Percentiles rank a stretch among this genome's conserved stretches.
phyloP scores from a whole-genome alignment of 2,797 vertebrate species.

The Otus scops region DNA sequence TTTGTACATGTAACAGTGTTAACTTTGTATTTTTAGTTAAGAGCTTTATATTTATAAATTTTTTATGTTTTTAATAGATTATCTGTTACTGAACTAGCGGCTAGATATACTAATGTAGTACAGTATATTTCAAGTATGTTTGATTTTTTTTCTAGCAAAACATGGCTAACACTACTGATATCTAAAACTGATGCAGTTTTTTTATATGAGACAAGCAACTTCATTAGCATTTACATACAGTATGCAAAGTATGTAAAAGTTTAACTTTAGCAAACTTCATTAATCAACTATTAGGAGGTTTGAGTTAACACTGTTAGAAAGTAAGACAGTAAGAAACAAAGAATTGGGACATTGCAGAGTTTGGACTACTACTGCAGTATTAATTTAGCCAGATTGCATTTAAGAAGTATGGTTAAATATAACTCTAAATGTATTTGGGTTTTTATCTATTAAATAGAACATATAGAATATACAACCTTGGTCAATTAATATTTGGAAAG shows the following conservation, averaged over 20 bases:
- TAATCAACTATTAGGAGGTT: background rate
- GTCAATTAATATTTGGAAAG: background rate
- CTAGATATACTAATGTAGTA: background rate
- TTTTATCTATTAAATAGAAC: background rate
- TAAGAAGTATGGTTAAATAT: background rate
- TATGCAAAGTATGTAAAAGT: background rate
- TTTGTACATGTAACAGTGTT: background rate
- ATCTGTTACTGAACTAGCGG: background rate
- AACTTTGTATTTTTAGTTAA: background rate
- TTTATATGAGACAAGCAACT: background rate
- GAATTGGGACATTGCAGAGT: background rate
- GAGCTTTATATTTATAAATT: background rate
- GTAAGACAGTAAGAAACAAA: background rate
- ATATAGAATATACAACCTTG: background rate
- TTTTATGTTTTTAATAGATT: background rate
- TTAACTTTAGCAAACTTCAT: background rate
- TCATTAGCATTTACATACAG: background rate
- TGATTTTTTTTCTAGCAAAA: background rate
- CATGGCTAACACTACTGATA: background rate
- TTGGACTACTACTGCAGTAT: background rate
- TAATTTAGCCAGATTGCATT: background rate
- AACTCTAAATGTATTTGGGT: background rate
- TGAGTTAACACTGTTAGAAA: background rate
- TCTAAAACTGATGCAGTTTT: background rate
- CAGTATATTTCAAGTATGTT: background rate